phyloP scores from a whole-genome alignment of 2,113 vertebrate species.

The Prunella himalayana region DNA sequence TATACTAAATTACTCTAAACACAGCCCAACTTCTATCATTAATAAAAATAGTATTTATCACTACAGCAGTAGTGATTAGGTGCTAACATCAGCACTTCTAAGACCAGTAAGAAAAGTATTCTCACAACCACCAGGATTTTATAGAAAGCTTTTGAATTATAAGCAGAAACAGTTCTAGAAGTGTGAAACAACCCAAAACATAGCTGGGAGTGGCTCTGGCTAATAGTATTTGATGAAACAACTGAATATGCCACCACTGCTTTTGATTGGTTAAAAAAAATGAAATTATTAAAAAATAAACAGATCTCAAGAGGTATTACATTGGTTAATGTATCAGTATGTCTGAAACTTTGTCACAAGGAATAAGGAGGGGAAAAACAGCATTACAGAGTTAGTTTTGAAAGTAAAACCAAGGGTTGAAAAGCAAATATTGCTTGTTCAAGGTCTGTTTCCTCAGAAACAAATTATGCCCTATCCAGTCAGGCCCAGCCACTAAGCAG shows the following conservation, averaged over 20 bases:
- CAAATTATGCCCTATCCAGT: background rate
- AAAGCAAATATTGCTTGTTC: background rate
- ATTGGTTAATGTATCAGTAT: background rate
- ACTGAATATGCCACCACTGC: background rate
- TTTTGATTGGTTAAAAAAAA: background rate
- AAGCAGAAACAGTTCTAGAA: background rate
- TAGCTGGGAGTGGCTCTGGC: background rate
- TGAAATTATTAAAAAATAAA: background rate
- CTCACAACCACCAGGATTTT: background rate
- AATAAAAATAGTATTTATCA: background rate
- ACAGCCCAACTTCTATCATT: background rate
- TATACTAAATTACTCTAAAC: background rate
- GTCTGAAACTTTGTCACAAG: background rate
- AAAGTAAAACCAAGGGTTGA: background rate
- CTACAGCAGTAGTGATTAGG: background rate
- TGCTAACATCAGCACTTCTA: background rate
- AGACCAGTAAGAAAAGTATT: background rate
- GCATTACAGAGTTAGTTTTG: background rate
- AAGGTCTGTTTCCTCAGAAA: background rate
- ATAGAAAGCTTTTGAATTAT: background rate
- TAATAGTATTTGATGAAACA: background rate
- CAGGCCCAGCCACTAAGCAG: background rate
- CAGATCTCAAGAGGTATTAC: background rate
- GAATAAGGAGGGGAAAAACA: background rate
- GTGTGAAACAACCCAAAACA: background rate